Evolutionary conservation across 2,113 vertebrate genomes (phyloP), one percentile per base, ranked within the genome.

Genomic region (Montifringilla adamsi): DNA sequence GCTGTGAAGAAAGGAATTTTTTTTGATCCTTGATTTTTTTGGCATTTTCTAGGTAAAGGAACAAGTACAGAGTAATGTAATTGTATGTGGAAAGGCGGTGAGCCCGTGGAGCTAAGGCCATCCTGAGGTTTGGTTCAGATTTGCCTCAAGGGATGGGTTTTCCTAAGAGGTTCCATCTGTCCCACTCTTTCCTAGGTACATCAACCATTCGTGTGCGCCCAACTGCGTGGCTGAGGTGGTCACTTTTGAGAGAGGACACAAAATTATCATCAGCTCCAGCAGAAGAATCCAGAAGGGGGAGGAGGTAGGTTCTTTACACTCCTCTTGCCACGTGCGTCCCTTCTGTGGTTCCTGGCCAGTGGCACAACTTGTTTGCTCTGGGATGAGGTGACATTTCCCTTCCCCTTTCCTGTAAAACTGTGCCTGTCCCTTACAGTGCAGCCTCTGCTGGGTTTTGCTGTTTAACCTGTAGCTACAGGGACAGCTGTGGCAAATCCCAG

Each of bases 161-260:
- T n/a, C 60, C 39, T 24, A 9, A 15, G 13, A 44, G 39, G 22
- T 26, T 19, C 31, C 67, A 63, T 43, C 53, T 37, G 35, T 14
- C 59, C 30, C 41, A 19, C 76, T 77, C 19, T 89, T 89, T 3
- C 72, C 0, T 11, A 99, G 99, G 94, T 99, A 99, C 89, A 99
- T 99, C 96, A 99, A 99, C 98, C 99, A 99, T 96, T 99, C 99
- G 0, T 99, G 99, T 92, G 98, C 99, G 1, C 99, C 99, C 1
- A 99, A 99, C 97, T 99, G 99, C 63, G 99, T 99, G 97, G 99
- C 99, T 4, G 99, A 99, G 95, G 99, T 99, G 95, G 99, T 99
- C 52, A 99, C 98, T 2, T 99, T 99, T 69, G 99, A 99, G 97
- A 98, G 98, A 96, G 99, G 98, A 95, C 99, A 99, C 98, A 99